Evolutionary conservation across 2,797 vertebrate genomes (phyloP).

Genomic region (Decapterus maruadsi): DNA sequence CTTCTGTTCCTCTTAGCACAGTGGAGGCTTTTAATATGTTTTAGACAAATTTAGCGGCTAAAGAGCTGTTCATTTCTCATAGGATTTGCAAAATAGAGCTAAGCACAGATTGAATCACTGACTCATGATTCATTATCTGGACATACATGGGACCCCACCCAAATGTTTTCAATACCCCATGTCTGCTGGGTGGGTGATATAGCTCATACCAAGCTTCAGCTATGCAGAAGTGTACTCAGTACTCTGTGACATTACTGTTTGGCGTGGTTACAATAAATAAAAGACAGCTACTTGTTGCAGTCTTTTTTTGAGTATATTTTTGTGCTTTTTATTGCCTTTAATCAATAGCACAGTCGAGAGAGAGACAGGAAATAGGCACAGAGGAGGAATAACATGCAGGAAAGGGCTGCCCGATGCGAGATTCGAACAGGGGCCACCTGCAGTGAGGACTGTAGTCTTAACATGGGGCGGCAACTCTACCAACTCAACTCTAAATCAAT

Average conservation of each 20-base stretch:
- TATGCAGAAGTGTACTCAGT: too few relatives aligned
- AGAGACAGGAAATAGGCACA: too few relatives aligned
- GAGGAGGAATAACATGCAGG: too few relatives aligned
- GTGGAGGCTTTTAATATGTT: neutral
- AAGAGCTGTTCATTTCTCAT: neutral
- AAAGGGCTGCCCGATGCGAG: too few relatives aligned
- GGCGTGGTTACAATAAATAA: neutral
- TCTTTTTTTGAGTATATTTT: too few relatives aligned
- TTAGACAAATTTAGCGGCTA: neutral
- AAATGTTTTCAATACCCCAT: neutral
- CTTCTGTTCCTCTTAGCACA: neutral
- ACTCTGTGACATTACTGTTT: slow-evolving; percentile 4
- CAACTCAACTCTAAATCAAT: neutral
- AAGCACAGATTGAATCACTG: neutral
- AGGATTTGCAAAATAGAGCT: neutral
- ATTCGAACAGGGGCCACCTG: too few relatives aligned
- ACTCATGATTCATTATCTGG: neutral
- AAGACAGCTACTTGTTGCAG: neutral
- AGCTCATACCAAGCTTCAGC: too few relatives aligned
- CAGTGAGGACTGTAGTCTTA: too few relatives aligned
- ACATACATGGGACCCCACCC: neutral
- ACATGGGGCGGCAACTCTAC: too few relatives aligned
- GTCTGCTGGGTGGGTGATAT: neutral
- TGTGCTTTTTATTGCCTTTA: too few relatives aligned
- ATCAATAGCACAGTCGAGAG: too few relatives aligned